These are phyloP conservation scores for Clamator glandarius DNA, from an alignment of 2,797 vertebrate genomes.

Conservation along the genomic window DNA sequence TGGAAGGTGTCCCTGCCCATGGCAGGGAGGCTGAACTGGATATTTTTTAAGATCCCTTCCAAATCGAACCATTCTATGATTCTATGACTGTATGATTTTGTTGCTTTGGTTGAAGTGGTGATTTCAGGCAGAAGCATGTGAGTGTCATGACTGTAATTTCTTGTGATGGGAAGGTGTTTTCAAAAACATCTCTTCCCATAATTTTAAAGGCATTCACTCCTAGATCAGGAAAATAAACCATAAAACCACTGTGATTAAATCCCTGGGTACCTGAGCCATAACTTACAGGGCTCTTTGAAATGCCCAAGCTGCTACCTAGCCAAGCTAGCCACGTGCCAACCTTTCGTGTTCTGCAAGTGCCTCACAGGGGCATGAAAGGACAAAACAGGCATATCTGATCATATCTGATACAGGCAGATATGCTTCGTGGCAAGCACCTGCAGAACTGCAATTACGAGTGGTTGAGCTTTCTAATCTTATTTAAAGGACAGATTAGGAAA, in stretches of 20 bases:
- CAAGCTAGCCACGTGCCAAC: neutral
- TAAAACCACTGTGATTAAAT: neutral
- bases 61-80: no score
- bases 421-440: neutral
- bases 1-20: no score
- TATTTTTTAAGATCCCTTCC: no score
- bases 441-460: accelerated
- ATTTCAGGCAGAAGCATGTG: accelerated
- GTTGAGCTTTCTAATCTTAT: neutral
- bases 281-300: neutral
- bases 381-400: neutral
- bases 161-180: neutral
- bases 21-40: no score
- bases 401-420: neutral
- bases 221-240: neutral
- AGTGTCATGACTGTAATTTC: neutral
- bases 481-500: neutral
- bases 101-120: neutral
- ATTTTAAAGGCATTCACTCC: neutral
- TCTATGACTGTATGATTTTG: neutral
- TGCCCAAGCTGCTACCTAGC: neutral
- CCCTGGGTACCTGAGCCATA: neutral
- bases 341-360: neutral
- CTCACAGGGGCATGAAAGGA: accelerated
- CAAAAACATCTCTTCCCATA: neutral